A percentile compares a stretch with the other conserved stretches of the same genome.
Conservation (phyloP, 2,797 vertebrate genomes). For the Anguilla obscura region DNA sequence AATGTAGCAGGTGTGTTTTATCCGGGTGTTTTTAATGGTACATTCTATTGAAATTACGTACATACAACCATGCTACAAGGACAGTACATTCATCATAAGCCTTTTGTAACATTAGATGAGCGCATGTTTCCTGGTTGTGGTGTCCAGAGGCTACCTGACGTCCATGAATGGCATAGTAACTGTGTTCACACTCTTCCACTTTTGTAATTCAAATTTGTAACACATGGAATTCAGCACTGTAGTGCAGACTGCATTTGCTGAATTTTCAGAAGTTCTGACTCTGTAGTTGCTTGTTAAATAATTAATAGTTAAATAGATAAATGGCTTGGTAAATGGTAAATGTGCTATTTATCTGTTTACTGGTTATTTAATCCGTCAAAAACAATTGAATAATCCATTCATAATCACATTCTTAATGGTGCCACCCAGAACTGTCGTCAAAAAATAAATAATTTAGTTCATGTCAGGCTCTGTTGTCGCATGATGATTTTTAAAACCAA, state of each 20-base stretch:
- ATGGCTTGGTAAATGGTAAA: background rate
- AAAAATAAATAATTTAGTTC: background rate
- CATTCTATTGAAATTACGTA: too few species aligned
- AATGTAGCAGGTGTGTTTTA: too few species aligned
- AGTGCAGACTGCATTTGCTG: background rate
- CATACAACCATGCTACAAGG: too few species aligned
- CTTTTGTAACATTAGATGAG: too few species aligned
- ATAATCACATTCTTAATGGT: background rate
- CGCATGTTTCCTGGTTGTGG: background rate
- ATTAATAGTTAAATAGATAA: background rate
- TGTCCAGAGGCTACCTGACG: background rate
- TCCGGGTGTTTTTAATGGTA: too few species aligned
- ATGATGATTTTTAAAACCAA: background rate
- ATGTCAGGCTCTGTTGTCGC: background rate
- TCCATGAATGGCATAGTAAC: background rate
- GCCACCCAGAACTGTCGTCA: background rate
- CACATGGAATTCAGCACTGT: background rate
- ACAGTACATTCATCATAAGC: too few species aligned
- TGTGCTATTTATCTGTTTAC: constrained; percentile 47
- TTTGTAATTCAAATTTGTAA: background rate
- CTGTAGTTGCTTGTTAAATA: background rate
- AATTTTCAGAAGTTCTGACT: background rate
- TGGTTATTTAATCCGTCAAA: constrained; percentile 76
- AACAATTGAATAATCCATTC: constrained; percentile 76
- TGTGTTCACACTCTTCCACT: background rate